Conservation (phyloP, 2,113 vertebrate species). For the Zosterops hypoxanthus region DNA sequence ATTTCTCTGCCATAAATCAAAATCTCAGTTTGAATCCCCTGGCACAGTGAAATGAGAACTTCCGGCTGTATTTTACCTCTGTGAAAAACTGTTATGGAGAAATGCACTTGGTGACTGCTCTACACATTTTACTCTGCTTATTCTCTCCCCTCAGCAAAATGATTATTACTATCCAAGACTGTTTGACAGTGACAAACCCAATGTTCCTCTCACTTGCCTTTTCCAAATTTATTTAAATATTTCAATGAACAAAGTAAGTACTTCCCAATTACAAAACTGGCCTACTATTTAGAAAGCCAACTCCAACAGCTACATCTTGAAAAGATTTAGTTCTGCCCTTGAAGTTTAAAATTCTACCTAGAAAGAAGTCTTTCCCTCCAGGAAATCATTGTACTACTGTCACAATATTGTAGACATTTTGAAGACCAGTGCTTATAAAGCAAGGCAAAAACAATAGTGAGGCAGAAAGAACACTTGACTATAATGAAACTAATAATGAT, state of each 20-base stretch:
- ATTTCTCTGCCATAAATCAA: background rate
- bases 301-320: background rate
- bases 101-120: background rate
- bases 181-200: background rate
- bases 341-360: background rate
- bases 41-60: background rate
- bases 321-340: background rate
- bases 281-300: background rate
- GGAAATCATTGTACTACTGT: background rate
- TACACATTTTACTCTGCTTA: background rate
- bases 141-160: background rate
- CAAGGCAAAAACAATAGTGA: background rate
- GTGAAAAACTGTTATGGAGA: background rate
- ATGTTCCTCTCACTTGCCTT: background rate
- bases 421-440: background rate
- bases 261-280: background rate
- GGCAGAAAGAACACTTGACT: background rate
- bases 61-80: background rate
- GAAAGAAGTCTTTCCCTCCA: background rate
- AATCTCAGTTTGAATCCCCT: background rate
- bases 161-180: background rate
- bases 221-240: background rate
- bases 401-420: background rate
- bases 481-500: background rate
- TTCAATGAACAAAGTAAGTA: background rate